These are phyloP conservation scores for Psephotus haematonotus DNA, from an alignment of 2,113 vertebrate genomes.

Conservation along the genomic window DNA sequence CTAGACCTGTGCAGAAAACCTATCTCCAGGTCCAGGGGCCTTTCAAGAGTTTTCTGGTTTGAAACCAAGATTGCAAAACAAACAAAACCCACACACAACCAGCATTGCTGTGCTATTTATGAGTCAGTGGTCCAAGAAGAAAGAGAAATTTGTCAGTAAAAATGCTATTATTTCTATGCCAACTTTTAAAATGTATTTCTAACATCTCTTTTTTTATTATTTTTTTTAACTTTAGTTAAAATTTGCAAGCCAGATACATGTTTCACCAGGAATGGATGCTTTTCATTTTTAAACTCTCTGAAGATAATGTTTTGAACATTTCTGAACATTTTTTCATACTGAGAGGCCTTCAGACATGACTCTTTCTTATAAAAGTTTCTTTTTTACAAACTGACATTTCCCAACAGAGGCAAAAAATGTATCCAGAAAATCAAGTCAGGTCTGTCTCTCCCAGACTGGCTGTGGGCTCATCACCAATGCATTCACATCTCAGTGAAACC, in stretches of 20 bases:
- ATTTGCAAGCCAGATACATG: background rate
- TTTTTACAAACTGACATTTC: background rate
- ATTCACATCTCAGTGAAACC: background rate
- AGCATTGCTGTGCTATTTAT: background rate
- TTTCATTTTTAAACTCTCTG: background rate
- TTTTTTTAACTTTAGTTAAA: background rate
- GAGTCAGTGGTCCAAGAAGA: background rate
- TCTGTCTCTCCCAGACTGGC: background rate
- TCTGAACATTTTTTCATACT: background rate
- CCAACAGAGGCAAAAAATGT: background rate
- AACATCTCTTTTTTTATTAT: background rate
- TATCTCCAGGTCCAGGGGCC: background rate
- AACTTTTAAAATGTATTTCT: background rate
- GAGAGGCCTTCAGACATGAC: background rate
- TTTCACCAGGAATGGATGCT: background rate
- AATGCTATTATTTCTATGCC: background rate
- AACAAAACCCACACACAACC: accelerated
- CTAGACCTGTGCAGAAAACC: background rate
- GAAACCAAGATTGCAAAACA: background rate
- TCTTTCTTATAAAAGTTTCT: background rate
- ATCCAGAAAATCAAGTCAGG: background rate
- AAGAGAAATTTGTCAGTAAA: background rate
- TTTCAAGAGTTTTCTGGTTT: background rate
- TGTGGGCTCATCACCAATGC: background rate
- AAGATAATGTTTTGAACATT: background rate